Percentiles rank a stretch among this genome's conserved stretches.
phyloP scores from a whole-genome alignment of 2,113 vertebrate species.

The Alces alces region DNA sequence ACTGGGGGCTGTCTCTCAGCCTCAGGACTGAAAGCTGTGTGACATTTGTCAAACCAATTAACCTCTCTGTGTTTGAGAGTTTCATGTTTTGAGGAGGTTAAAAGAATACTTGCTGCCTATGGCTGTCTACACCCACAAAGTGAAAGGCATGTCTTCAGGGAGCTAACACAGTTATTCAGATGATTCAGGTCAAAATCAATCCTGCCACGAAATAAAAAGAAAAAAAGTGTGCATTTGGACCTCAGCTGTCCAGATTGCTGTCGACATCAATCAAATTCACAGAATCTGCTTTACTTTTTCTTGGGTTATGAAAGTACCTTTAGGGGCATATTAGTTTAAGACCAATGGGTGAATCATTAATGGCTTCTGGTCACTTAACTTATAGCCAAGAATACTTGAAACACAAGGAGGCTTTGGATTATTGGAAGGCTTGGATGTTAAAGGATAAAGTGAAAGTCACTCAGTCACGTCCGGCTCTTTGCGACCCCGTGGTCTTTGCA shows the following conservation, averaged over 20 bases:
- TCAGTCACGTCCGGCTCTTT: background rate
- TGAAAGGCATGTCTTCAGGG: slow-evolving; percentile 47
- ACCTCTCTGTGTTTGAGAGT: slow-evolving; percentile 66
- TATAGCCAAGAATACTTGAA: background rate
- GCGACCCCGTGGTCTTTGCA: background rate
- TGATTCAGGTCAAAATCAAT: slow-evolving; percentile 66
- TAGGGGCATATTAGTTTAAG: slow-evolving; percentile 55
- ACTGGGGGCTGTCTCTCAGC: slow-evolving; percentile 18
- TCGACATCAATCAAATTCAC: slow-evolving; percentile 67
- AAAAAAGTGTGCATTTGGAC: slow-evolving; percentile 3
- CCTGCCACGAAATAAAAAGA: slow-evolving; percentile 21
- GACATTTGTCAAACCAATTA: slow-evolving; percentile 70
- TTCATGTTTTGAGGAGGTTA: slow-evolving; percentile 43
- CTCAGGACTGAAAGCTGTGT: slow-evolving; percentile 60
- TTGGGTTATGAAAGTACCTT: slow-evolving; percentile 38
- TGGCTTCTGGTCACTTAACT: slow-evolving; percentile 40
- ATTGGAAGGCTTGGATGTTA: background rate
- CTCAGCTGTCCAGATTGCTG: slow-evolving; percentile 64
- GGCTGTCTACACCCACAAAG: slow-evolving; percentile 46
- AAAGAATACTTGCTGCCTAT: slow-evolving; percentile 62
- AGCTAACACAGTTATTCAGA: slow-evolving; percentile 68
- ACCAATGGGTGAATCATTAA: slow-evolving; percentile 55
- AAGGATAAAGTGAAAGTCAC: background rate
- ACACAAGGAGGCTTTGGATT: background rate
- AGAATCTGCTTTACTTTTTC: slow-evolving; percentile 46